Evolutionary conservation across 2,113 vertebrate species (phyloP).

Genomic region (Oxyura jamaicensis): DNA sequence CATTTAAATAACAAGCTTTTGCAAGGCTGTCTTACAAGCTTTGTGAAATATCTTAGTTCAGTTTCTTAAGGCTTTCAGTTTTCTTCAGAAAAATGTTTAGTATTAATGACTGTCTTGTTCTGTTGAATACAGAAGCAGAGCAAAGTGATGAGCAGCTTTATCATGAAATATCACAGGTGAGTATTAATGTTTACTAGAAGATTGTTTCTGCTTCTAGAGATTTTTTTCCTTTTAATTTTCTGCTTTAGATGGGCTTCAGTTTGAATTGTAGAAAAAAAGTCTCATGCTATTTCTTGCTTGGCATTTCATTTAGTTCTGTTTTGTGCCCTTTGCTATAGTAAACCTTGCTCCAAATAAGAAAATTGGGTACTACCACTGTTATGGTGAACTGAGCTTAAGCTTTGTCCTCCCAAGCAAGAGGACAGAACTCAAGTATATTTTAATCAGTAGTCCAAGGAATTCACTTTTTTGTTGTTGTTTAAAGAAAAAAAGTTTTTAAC

Average conservation of each 20-base stretch:
- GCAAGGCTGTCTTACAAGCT: neutral
- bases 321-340: neutral
- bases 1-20: neutral
- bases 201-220: neutral
- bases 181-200: neutral
- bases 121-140: slow-evolving; percentile 86
- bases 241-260: neutral
- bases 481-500: neutral
- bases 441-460: neutral
- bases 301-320: neutral
- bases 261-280: neutral
- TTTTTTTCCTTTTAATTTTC: neutral
- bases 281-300: neutral
- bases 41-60: neutral
- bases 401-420: neutral
- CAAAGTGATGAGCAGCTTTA: slow-evolving; percentile 96
- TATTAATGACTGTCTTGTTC: neutral
- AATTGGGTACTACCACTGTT: neutral
- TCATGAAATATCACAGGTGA: slow-evolving; percentile 96
- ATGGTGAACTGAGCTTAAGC: neutral
- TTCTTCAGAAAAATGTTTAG: neutral
- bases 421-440: neutral
- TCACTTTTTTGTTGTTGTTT: neutral
- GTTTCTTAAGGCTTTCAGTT: neutral
- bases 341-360: neutral